Base-by-base conservation (phyloP, 2,113 vertebrate genomes). In the Hystrix brachyura region DNA sequence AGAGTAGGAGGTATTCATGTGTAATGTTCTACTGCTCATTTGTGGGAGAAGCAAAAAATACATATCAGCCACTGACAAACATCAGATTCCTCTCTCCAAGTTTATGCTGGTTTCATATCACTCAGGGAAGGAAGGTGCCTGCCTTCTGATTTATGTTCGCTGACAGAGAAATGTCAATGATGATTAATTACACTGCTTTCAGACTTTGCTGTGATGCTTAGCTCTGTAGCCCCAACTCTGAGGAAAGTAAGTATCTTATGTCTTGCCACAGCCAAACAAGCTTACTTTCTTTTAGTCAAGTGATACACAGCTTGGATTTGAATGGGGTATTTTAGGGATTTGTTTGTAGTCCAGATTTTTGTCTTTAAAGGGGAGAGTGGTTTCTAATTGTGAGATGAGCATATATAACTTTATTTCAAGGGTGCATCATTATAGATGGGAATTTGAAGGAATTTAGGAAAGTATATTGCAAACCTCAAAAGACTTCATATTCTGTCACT, bases 91-190 rank as follows among this genome's bases (percentile, higher is more conserved):
- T 98, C 96, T 96, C 94, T 57, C 93, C 67, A 43, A 69, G 65
- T 93, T 97, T 94, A 78, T 84, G 86, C 81, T 91, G 96, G 79
- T 15, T 98, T 94, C 80, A 0, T 78, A 97, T 95, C 97, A 93
- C 94, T 97, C 51, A 46, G 71, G 57, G 74, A 96, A 90, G 87
- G 94, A 81, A 92, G 97, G 97, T 85, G 64, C 71, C 98, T 94
- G 92, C 95, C 32, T 74, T 91, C 96, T 98, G 98, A 98, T 98
- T 98, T 98, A 98, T 98, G 97, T 91, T 94, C 82, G 25, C 95
- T 97, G 98, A 97, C 98, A 98, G 91, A 79, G 93, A 97, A 65
- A 92, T 88, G 97, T 98, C 98, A 95, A 1, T 85, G 94, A 89
- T 98, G 98, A 98, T 98, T 98, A 98, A 98, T 98, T 98, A 82